Evolutionary conservation across 2,888 invertebrate genomes (phyloP).

Genomic region (Allophyes oxyacanthae): DNA sequence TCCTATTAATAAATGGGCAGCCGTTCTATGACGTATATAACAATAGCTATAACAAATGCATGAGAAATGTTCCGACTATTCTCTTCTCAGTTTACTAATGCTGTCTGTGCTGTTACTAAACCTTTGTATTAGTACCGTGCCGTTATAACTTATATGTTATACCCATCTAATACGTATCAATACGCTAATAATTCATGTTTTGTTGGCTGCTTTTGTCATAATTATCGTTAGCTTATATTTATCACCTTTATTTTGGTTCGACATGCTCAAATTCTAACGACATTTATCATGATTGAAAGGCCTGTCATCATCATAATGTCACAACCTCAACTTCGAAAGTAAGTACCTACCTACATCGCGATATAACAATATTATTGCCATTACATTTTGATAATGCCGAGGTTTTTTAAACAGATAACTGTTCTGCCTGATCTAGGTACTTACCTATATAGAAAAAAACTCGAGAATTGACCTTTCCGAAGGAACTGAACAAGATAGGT

Average conservation of each 20-base stretch:
- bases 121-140: conserved; percentile 30
- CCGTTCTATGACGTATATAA: conserved; percentile 61
- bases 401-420: too few species aligned
- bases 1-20: conserved; percentile 83
- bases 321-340: background rate
- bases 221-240: conserved; percentile 12
- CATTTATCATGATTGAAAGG: background rate
- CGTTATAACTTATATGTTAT: conserved; percentile 12
- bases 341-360: too few species aligned
- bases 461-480: too few species aligned
- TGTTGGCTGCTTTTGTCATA: conserved; percentile 14
- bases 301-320: background rate
- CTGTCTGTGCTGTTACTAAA: conserved; percentile 30
- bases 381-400: too few species aligned
- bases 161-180: conserved; percentile 23
- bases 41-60: conserved; percentile 76
- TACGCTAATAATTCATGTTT: conserved; percentile 6
- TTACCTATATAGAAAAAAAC: too few species aligned
- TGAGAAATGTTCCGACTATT: conserved; percentile 69
- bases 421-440: too few species aligned
- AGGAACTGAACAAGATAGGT: too few species aligned
- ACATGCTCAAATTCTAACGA: background rate
- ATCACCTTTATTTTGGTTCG: background rate
- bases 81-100: conserved; percentile 51
- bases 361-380: too few species aligned